phyloP scores from a whole-genome alignment of 2,797 vertebrate genomes.

The Hoplostethus mediterraneus region DNA sequence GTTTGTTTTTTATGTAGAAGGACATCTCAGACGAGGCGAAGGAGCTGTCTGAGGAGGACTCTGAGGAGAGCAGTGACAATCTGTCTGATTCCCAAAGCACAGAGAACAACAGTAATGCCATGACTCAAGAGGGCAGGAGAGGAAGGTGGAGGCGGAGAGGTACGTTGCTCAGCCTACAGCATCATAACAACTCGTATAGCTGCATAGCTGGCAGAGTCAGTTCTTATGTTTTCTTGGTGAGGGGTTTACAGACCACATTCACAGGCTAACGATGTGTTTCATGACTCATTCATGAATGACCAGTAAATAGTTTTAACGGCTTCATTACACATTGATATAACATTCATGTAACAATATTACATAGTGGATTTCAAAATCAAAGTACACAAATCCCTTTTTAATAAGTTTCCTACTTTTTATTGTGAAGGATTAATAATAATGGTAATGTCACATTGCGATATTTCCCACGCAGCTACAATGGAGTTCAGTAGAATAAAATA shows the following conservation, averaged over 20 bases:
- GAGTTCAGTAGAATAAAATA: no score
- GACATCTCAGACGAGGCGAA: constrained; percentile 90
- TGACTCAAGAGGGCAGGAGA: constrained; percentile 86
- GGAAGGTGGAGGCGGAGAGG: constrained; percentile 95
- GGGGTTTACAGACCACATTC: not conserved
- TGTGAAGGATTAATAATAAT: no score
- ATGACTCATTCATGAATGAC: not conserved
- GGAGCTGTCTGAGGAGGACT: constrained; percentile 92
- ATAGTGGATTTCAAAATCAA: not conserved
- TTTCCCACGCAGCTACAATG: no score
- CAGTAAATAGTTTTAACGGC: not conserved
- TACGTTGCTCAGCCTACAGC: constrained; percentile 57
- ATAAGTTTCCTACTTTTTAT: no score
- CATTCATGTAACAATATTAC: no score
- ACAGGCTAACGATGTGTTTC: not conserved
- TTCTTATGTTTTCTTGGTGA: not conserved
- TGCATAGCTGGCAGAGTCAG: not conserved
- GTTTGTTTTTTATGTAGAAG: constrained; percentile 83
- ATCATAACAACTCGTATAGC: not conserved
- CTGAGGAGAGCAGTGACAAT: constrained; percentile 94
- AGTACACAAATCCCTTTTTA: not conserved
- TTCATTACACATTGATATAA: not conserved
- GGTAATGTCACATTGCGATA: no score
- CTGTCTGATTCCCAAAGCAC: constrained; percentile 91
- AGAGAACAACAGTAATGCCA: constrained; percentile 87